Conservation (phyloP, 2,797 vertebrate genomes). For the Acanthurus leucopareius region DNA sequence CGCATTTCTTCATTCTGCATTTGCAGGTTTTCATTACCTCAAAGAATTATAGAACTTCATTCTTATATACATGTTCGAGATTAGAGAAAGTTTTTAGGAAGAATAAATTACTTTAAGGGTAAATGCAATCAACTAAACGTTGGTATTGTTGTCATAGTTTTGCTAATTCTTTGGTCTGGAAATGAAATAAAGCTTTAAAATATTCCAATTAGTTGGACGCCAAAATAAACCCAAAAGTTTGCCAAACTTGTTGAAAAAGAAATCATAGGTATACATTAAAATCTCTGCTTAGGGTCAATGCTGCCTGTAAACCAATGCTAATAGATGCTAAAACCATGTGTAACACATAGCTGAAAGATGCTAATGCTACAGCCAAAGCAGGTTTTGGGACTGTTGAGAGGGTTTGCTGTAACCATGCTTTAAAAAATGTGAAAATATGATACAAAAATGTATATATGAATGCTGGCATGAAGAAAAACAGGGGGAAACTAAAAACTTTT, state of each 20-base stretch:
- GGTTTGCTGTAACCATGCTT: not conserved
- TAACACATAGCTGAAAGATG: not conserved
- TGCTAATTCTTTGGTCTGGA: not conserved
- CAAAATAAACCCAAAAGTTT: not conserved
- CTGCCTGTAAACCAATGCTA: not conserved
- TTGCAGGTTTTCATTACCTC: constrained; percentile 5
- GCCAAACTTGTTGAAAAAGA: not conserved
- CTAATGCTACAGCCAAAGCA: not conserved
- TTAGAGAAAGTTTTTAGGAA: not conserved
- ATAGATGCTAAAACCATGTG: not conserved
- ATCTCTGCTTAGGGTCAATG: no score
- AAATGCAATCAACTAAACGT: not conserved
- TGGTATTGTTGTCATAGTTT: not conserved
- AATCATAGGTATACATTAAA: no score
- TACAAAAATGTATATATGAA: no score
- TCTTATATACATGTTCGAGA: not conserved
- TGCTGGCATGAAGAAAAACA: no score
- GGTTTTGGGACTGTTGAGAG: not conserved
- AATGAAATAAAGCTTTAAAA: not conserved
- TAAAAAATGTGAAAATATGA: not conserved
- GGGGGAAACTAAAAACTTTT: no score
- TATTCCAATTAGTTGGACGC: no score
- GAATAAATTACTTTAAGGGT: not conserved
- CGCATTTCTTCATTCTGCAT: not conserved
- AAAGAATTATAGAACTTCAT: not conserved